Conservation (phyloP, 2,797 vertebrate genomes). For the Pachyuromys duprasi region DNA sequence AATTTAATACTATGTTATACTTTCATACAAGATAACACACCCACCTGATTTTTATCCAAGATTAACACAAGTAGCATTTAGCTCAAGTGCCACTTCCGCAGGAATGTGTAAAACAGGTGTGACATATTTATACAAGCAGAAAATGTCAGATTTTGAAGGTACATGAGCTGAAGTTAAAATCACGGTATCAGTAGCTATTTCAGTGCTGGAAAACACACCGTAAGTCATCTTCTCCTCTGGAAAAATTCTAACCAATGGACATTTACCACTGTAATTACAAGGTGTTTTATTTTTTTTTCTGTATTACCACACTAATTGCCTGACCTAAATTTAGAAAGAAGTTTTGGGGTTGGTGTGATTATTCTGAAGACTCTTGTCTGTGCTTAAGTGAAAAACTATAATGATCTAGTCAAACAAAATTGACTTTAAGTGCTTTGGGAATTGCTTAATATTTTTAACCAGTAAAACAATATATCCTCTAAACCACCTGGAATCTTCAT, state of each 20-base stretch:
- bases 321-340: constrained; percentile 72
- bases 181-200: constrained; percentile 20
- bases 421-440: constrained; percentile 74
- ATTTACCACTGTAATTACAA: constrained; percentile 61
- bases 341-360: constrained; percentile 37
- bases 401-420: constrained; percentile 72
- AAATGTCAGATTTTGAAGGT: constrained; percentile 58
- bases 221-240: constrained; percentile 36
- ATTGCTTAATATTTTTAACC: constrained; percentile 79
- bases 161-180: not conserved
- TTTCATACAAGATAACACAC: constrained; percentile 24
- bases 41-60: constrained; percentile 50
- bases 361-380: constrained; percentile 70
- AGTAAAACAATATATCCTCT: constrained; percentile 64
- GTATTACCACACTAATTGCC: constrained; percentile 65
- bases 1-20: not conserved
- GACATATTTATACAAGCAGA: constrained; percentile 41
- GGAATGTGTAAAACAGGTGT: constrained; percentile 32
- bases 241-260: constrained; percentile 38
- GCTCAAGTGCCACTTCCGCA: constrained; percentile 43
- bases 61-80: constrained; percentile 57
- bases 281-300: constrained; percentile 21
- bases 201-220: not conserved
- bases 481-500: constrained; percentile 67
- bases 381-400: constrained; percentile 75